Base-by-base conservation (phyloP, 2,113 vertebrate species). In the Cyprinus carpio region DNA sequence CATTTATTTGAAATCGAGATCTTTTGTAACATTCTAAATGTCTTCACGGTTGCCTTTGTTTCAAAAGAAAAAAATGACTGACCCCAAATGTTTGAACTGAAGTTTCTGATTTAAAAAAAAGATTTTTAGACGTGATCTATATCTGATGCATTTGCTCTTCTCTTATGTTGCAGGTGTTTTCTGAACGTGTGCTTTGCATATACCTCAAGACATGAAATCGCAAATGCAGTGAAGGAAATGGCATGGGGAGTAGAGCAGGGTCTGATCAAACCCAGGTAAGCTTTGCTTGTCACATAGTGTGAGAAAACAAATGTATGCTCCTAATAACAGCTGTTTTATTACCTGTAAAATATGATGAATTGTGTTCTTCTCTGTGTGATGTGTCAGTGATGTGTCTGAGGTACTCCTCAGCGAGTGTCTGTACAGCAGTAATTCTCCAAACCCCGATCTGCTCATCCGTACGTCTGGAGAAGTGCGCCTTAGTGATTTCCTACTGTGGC, bases 401-500 rank as follows among this genome's bases (percentile, higher is more conserved):
- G 91, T 93, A 0, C 90, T 99, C 90, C 95, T 99, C 0, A 96
- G 96, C 81, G 95, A 96, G 89, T 99, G 98, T 92, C 93, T 99
- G 88, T 99, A 99, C 91, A 98, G 96, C 92, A 95, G 85, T 91
- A 95, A 95, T 87, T 99, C 98, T 72, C 97, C 97, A 1, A 95
- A 97, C 87, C 98, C 98, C 0, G 98, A 99, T 87, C 94, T 99
- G 89, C 95, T 99, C 87, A 99, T 99, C 37, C 96, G 98, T 20
- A 99, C 98, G 18, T 99, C 98, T 0, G 98, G 98, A 84, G 98
- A 99, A 92, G 95, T 99, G 86, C 96, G 98, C 13, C 94, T 99
- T 87, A 99, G 97, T 10, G 98, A 99, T 92, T 99, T 99, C 89
- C 93, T 99, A 67, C 96, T 99, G 23, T 99, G 98, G 98, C 98